Base-by-base conservation (phyloP, 2,113 vertebrate genomes). In the Egretta garzetta region DNA sequence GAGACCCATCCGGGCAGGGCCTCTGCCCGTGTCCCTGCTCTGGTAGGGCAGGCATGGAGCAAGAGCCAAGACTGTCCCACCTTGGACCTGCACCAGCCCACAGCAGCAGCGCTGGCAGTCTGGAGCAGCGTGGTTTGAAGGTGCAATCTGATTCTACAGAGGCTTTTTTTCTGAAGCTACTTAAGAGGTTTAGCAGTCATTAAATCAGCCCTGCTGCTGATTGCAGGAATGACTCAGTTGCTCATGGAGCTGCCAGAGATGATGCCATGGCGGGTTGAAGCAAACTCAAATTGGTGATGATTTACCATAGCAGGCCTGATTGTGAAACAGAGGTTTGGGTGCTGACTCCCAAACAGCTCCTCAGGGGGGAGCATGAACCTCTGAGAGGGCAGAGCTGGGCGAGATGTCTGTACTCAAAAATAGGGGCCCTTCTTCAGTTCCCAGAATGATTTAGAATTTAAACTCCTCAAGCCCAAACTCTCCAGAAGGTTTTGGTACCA, bases 211-310 rank as follows among this genome's bases (percentile, higher is more conserved):
- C 58, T 92, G 56, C 90, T 90, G 85, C 41, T 2, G 3, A 1
- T 55, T 67, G 66, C 77, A 93, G 81, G 32, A 79, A 9, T 56
- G 81, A 24, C 66, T 68, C 66, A 35, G 62, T 37, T 87, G 43
- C 70, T 94, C 28, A 0, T 32, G 76, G 3, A 41, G 64, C 60
- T 91, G 60, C 43, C 41, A 43, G 94, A 74, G 41, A 4, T 67
- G 72, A 50, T 74, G 77, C 47, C 4, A 0, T 8, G 37, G 41
- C 23, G 64, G 35, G 55, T 16, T 85, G 77, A 39, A 55, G 41
- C 0, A 1, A 41, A 26, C 47, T 37, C 80, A 68, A 76, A 30
- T 68, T 1, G 0, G 8, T 75, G 60, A 24, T 79, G 50, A 50
- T 58, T 63, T 43, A 47, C 39, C 2, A 0, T 1, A 63, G 52